Conservation (phyloP, 2,113 vertebrate genomes). For the Dascyllus trimaculatus region DNA sequence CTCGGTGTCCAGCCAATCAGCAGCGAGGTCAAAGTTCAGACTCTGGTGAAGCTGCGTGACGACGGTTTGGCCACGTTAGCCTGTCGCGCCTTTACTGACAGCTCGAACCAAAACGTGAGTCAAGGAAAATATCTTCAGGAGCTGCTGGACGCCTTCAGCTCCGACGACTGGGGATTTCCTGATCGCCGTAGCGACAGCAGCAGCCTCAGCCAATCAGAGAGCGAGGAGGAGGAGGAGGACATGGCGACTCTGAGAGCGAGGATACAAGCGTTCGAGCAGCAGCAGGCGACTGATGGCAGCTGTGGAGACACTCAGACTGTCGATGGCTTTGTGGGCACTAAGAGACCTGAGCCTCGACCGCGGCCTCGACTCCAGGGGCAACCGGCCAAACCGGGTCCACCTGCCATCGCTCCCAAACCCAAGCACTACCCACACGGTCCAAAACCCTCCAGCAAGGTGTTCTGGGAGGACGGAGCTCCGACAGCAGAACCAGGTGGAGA, state of each 20-base stretch:
- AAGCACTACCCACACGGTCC: slow-evolving; percentile 37
- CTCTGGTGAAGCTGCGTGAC: slow-evolving; percentile 82
- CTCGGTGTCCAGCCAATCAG: slow-evolving; percentile 67
- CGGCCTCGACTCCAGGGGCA: slow-evolving; percentile 82
- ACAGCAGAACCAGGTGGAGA: background rate
- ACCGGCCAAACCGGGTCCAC: slow-evolving; percentile 71
- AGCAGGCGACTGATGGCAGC: slow-evolving; percentile 51
- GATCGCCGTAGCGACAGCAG: slow-evolving; percentile 59
- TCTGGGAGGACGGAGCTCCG: slow-evolving; percentile 53
- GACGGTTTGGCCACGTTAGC: slow-evolving; percentile 75
- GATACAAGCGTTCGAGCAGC: slow-evolving; percentile 82
- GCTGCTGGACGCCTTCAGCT: slow-evolving; percentile 82
- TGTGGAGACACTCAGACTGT: background rate
- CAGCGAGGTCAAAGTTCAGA: slow-evolving; percentile 85
- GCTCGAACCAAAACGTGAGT: background rate
- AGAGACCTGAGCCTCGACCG: slow-evolving; percentile 82
- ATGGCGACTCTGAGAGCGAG: slow-evolving; percentile 86
- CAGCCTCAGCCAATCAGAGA: slow-evolving; percentile 61
- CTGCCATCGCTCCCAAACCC: slow-evolving; percentile 70
- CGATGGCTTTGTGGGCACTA: slow-evolving; percentile 30
- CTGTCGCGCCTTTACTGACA: background rate
- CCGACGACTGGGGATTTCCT: slow-evolving; percentile 83
- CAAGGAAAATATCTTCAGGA: slow-evolving; percentile 79
- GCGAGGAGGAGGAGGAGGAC: slow-evolving; percentile 69
- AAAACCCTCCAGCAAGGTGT: slow-evolving; percentile 59